Percentiles rank a stretch among this genome's conserved stretches.
These are phyloP conservation scores for Latrodectus elegans DNA, from an alignment of 2,888 invertebrate species.

Conservation along the genomic window DNA sequence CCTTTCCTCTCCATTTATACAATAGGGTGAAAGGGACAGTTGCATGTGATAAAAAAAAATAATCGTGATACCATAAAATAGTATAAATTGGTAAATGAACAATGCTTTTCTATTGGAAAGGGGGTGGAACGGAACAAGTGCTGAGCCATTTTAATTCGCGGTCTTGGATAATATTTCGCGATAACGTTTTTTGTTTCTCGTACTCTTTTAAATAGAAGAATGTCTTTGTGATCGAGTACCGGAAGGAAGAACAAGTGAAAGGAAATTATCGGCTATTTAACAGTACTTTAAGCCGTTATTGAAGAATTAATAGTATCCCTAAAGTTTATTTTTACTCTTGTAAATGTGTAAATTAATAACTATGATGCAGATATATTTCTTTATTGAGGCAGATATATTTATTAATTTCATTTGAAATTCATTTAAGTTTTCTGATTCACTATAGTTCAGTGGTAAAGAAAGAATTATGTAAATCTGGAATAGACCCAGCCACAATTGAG, in stretches of 20 bases:
- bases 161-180: slow-evolving; percentile 4
- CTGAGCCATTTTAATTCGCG: background rate
- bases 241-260: slow-evolving; percentile 13
- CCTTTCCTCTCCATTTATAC: slow-evolving; percentile 14
- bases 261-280: background rate
- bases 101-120: slow-evolving; percentile 34
- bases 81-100: slow-evolving; percentile 46
- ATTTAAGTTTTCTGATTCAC: too few species aligned
- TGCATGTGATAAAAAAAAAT: slow-evolving; percentile 31
- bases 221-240: slow-evolving; percentile 29
- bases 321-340: background rate
- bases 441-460: too few species aligned
- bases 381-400: too few species aligned
- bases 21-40: slow-evolving; percentile 60
- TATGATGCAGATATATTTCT: too few species aligned
- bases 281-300: background rate
- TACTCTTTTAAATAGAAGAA: slow-evolving; percentile 3
- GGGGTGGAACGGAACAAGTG: slow-evolving; percentile 27
- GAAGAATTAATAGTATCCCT: background rate
- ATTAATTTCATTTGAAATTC: too few species aligned
- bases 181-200: slow-evolving; percentile 31
- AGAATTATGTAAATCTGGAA: too few species aligned
- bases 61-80: slow-evolving; percentile 50
- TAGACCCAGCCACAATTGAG: too few species aligned
- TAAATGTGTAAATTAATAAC: background rate